phyloP scores from a whole-genome alignment of 2,113 vertebrate species.

The Macrotis lagotis region DNA sequence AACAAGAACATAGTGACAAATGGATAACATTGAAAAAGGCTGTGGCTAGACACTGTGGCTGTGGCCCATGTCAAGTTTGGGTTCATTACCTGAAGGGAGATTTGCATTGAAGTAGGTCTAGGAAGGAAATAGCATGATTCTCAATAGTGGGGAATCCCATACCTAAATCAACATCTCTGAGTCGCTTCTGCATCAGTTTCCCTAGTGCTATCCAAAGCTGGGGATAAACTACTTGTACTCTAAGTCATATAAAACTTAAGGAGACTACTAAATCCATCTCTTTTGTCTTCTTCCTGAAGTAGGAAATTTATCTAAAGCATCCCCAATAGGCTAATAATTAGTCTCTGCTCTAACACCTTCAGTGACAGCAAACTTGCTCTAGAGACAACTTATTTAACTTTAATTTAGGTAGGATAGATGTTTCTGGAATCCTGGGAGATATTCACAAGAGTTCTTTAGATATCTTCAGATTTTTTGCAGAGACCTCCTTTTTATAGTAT shows the following conservation, averaged over 20 bases:
- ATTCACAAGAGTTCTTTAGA: neutral
- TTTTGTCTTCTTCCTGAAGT: neutral
- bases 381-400: neutral
- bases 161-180: neutral
- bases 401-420: neutral
- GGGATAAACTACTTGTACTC: neutral
- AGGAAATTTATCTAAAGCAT: neutral
- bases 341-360: neutral
- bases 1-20: neutral
- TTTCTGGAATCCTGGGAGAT: neutral
- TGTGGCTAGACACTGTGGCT: constrained; percentile 44
- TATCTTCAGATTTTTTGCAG: neutral
- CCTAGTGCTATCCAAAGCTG: neutral
- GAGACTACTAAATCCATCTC: neutral
- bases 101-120: constrained; percentile 59
- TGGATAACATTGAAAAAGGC: constrained; percentile 45
- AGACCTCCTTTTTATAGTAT: neutral
- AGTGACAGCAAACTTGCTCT: neutral
- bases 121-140: neutral
- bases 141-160: neutral
- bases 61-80: constrained; percentile 42
- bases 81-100: constrained; percentile 46
- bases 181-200: neutral
- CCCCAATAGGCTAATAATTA: neutral
- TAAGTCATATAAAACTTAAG: neutral